These are phyloP conservation scores for Homalodisca vitripennis DNA, from an alignment of 1,140 invertebrate species.

Conservation along the genomic window DNA sequence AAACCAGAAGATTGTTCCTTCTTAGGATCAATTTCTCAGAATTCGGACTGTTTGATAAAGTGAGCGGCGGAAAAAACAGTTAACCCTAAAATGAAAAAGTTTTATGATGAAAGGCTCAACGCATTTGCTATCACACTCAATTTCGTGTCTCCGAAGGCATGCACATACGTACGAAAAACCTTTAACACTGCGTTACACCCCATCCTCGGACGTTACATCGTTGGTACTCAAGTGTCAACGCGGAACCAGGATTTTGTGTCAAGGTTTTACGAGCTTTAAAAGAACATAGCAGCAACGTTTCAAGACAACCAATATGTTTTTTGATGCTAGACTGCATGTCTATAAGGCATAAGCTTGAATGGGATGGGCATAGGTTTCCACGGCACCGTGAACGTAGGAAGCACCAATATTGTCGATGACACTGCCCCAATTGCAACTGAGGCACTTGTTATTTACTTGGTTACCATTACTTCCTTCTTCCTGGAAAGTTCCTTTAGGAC, in stretches of 20 bases:
- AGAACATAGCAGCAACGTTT: conserved; percentile 25
- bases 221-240: conserved; percentile 47
- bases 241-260: conserved; percentile 46
- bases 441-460: conserved; percentile 45
- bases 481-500: conserved; percentile 46
- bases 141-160: conserved; percentile 47
- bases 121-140: conserved; percentile 47
- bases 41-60: conserved; percentile 24
- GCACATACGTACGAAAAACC: conserved; percentile 47
- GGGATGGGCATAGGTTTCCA: conserved; percentile 28
- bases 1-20: conserved; percentile 19
- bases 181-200: conserved; percentile 46
- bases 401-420: conserved; percentile 36
- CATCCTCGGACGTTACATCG: conserved; percentile 46
- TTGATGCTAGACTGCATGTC: conserved; percentile 40
- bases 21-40: conserved; percentile 24
- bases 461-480: conserved; percentile 41
- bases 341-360: conserved; percentile 39
- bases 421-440: conserved; percentile 41
- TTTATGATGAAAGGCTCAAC: conserved; percentile 27
- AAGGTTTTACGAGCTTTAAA: conserved; percentile 46
- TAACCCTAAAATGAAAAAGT: conserved; percentile 30
- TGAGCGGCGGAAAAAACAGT: conserved; percentile 14
- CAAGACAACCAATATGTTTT: conserved; percentile 29
- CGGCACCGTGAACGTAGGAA: conserved; percentile 8